Conservation (phyloP, 2,888 invertebrate species). For the Tiliacea citrago region DNA sequence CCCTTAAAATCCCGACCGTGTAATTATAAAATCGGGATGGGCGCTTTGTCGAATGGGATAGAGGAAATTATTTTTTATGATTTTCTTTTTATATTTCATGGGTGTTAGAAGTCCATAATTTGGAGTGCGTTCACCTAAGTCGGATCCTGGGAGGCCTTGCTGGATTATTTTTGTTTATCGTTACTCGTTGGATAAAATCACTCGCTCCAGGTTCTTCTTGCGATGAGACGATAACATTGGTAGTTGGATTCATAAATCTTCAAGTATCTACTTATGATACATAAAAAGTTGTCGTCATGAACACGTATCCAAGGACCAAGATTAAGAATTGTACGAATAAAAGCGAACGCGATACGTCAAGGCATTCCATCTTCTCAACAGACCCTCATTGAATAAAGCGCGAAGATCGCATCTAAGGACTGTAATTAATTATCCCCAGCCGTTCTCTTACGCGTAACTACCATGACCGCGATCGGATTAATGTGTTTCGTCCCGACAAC, state of each 20-base stretch:
- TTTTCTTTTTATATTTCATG: constrained; percentile 63
- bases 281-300: constrained; percentile 18
- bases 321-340: constrained; percentile 38
- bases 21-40: constrained; percentile 62
- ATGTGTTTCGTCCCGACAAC: constrained; percentile 67
- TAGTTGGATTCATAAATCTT: constrained; percentile 39
- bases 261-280: constrained; percentile 7
- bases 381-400: constrained; percentile 48
- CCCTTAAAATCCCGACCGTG: constrained; percentile 57
- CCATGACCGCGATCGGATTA: constrained; percentile 58
- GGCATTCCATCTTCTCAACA: constrained; percentile 36
- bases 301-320: constrained; percentile 25
- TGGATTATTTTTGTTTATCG: constrained; percentile 26
- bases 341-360: constrained; percentile 32
- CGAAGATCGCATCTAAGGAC: constrained; percentile 55
- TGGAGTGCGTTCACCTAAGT: constrained; percentile 51
- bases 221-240: constrained; percentile 20
- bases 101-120: constrained; percentile 59
- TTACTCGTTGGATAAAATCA: neutral
- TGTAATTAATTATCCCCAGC: constrained; percentile 54
- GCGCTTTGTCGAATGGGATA: constrained; percentile 50
- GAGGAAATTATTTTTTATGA: constrained; percentile 60
- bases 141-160: constrained; percentile 36
- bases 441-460: constrained; percentile 52
- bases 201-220: constrained; percentile 1